Evolutionary conservation across 1,140 invertebrate genomes (phyloP).

Genomic region (Drosophila punjabiensis): DNA sequence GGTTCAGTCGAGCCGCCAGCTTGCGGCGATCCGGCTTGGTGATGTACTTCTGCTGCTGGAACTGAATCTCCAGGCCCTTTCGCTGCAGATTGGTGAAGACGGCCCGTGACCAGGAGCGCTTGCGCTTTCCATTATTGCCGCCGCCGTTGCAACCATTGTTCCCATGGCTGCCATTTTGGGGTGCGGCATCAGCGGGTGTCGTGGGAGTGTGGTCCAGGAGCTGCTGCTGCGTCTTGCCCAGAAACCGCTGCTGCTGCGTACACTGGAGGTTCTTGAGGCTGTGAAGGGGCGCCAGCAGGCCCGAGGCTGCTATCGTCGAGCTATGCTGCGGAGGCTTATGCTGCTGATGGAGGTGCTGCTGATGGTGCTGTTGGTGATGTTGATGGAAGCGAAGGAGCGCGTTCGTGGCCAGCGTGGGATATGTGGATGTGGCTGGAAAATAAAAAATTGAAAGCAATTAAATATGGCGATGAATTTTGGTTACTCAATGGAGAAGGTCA

Average conservation of each 20-base stretch:
- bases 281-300: constrained; percentile 62
- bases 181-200: constrained; percentile 19
- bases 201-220: constrained; percentile 59
- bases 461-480: neutral
- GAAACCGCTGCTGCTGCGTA: constrained; percentile 64
- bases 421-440: constrained; percentile 40
- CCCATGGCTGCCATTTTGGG: constrained; percentile 41
- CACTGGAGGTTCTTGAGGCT: constrained; percentile 64
- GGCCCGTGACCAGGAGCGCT: constrained; percentile 96
- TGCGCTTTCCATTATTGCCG: constrained; percentile 88
- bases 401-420: constrained; percentile 67
- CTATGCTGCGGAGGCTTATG: constrained; percentile 60
- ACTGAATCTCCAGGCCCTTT: constrained; percentile 96
- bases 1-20: constrained; percentile 96
- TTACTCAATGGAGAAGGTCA: neutral
- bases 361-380: constrained; percentile 62
- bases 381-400: constrained; percentile 76
- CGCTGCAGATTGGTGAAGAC: constrained; percentile 98
- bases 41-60: constrained; percentile 98
- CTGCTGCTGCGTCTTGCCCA: constrained; percentile 52
- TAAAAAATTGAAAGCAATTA: neutral
- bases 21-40: constrained; percentile 98
- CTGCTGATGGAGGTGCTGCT: constrained; percentile 34
- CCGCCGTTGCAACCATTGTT: constrained; percentile 6
- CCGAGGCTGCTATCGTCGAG: constrained; percentile 26